Evolutionary conservation across 2,888 invertebrate genomes (phyloP), one percentile per base, ranked within the genome.

Genomic region (Caenorhabditis wallacei): DNA sequence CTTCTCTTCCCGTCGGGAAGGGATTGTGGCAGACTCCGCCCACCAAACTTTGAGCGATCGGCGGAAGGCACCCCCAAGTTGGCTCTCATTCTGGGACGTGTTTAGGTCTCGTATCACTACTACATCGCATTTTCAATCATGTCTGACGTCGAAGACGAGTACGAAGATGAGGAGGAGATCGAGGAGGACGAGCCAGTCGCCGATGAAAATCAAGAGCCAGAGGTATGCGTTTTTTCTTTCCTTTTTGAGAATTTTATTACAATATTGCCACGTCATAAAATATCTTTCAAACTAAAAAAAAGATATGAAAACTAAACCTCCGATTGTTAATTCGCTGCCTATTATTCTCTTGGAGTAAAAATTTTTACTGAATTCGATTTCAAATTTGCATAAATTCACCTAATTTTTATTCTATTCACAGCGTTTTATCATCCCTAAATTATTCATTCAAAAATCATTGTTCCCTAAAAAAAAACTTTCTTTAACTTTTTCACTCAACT

Each of bases 101-200:
- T 79, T 70, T 79, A 70, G 69, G 78, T 79, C 70, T 79, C 78
- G 78, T 79, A 79, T 79, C 78, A 64, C 78, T 79, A 43, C 76
- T 66, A 68, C 78, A 70, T 37, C 75, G 69, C 59, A 74, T 66
- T 64, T 70, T 56, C 63, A 74, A 86, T 54, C 85, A 89, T 89
- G 89, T 90, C 89, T 69, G 90, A 90, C 85, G 89, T 88, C 75
- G 90, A 90, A 57, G 90, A 90, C 83, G 90, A 90, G 85, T 84
- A 85, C 63, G 85, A 85, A 43, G 85, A 87, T 59, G 88, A 88
- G 86, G 88, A 88, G 85, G 88, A 88, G 84, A 79, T 87, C 79
- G 89, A 89, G 76, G 88, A 89, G 83, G 89, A 89, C 72, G 87
- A 86, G 80, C 80, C 84, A 72, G 82, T 78, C 68, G 76, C 71